phyloP scores from a whole-genome alignment of 1,140 invertebrate species.

The Cryptotermes secundus region DNA sequence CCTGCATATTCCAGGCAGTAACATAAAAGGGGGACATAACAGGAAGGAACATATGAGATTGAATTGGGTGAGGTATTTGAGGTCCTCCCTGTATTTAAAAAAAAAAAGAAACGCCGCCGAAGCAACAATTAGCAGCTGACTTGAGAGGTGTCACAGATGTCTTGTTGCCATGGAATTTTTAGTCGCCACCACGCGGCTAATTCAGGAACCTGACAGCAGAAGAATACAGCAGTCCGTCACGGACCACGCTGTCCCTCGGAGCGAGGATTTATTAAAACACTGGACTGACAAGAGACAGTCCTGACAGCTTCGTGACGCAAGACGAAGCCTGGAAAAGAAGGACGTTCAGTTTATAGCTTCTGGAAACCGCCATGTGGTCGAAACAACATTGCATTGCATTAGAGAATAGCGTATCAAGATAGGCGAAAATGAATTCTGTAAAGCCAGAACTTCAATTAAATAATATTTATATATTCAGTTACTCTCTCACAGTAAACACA shows the following conservation, averaged over 20 bases:
- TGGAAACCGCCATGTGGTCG: too few species aligned
- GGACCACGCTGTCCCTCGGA: background rate
- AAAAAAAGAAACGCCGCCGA: too few species aligned
- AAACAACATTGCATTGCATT: too few species aligned
- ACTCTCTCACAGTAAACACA: too few species aligned
- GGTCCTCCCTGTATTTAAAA: background rate
- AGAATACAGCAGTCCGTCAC: background rate
- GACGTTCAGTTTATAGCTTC: background rate
- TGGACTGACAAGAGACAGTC: background rate
- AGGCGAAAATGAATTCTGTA: too few species aligned
- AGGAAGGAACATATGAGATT: background rate
- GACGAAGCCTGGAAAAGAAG: background rate
- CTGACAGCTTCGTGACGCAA: background rate
- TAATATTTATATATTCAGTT: too few species aligned
- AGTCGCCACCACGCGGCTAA: conserved; percentile 7
- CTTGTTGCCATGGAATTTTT: conserved; percentile 17
- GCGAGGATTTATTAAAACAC: background rate
- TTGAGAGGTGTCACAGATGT: conserved; percentile 15
- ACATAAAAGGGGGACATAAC: too few species aligned
- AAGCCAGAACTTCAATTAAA: too few species aligned
- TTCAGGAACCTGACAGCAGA: conserved; percentile 7
- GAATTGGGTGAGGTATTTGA: background rate
- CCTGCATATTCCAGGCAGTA: too few species aligned
- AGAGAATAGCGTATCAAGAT: too few species aligned
- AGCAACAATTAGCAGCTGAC: background rate